Conservation (phyloP, 23 tunicate species). For the Phallusia fumigata region DNA sequence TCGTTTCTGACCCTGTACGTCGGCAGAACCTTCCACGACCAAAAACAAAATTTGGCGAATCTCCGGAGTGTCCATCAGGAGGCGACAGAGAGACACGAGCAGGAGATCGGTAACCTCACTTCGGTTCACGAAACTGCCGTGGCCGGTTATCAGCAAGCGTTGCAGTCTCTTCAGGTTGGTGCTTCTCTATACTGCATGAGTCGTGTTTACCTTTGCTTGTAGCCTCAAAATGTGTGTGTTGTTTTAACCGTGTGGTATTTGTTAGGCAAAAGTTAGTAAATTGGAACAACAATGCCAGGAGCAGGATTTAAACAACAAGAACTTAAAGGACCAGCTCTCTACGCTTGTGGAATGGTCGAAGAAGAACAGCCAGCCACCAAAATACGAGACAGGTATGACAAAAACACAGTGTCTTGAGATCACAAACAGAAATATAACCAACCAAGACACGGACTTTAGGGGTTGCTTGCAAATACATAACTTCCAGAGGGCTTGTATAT, state of each 20-base stretch:
- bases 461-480: too few species aligned
- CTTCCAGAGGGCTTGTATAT: too few species aligned
- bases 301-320: constrained; percentile 26
- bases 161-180: constrained; percentile 33
- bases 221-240: too few species aligned
- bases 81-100: constrained; percentile 14
- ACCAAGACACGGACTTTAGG: too few species aligned
- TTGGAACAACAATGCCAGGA: constrained; percentile 46
- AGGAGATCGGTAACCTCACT: constrained; percentile 14
- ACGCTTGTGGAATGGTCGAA: constrained; percentile 26
- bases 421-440: too few species aligned
- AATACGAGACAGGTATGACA: background rate
- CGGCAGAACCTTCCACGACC: constrained; percentile 6
- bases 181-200: background rate
- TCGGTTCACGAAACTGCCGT: constrained; percentile 15
- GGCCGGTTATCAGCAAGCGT: constrained; percentile 37
- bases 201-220: too few species aligned
- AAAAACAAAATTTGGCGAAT: background rate
- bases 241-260: background rate
- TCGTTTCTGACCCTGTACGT: background rate
- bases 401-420: too few species aligned
- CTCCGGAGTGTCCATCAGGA: constrained; percentile 11
- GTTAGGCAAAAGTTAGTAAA: constrained; percentile 33
- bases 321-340: constrained; percentile 34
- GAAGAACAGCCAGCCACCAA: background rate